A percentile compares a stretch with the other conserved stretches of the same genome.
phyloP scores from a whole-genome alignment of 2,888 invertebrate genomes.

The Craniophora ligustri region DNA sequence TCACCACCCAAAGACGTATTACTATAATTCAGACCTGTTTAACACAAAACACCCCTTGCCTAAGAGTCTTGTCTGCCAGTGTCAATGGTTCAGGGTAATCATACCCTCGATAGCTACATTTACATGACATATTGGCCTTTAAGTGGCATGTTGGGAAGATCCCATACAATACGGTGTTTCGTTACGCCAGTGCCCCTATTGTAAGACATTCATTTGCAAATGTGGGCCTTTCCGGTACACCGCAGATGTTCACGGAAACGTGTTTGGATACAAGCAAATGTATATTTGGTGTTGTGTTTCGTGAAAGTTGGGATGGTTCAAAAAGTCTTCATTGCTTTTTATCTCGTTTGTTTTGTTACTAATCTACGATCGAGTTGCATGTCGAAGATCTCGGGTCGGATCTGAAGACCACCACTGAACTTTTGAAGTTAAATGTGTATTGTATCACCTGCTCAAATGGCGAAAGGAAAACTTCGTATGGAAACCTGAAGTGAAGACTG shows the following conservation, averaged over 20 bases:
- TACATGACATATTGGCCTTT: conserved; percentile 9
- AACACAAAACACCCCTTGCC: neutral
- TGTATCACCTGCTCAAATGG: too few relatives aligned
- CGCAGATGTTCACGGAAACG: conserved; percentile 48
- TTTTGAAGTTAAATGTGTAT: too few relatives aligned
- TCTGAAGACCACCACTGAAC: too few relatives aligned
- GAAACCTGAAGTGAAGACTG: too few relatives aligned
- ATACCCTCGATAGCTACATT: conserved; percentile 14
- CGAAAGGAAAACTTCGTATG: too few relatives aligned
- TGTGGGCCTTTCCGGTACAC: conserved; percentile 60
- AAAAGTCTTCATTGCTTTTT: too few relatives aligned
- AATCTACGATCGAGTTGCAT: too few relatives aligned
- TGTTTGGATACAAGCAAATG: conserved; percentile 20
- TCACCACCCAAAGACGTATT: too few relatives aligned
- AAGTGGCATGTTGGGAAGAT: conserved; percentile 7
- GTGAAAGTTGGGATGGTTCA: neutral
- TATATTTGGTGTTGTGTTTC: conserved; percentile 16
- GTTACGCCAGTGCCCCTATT: conserved; percentile 51
- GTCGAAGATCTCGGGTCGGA: too few relatives aligned
- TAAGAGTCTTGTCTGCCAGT: neutral
- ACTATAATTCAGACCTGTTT: too few relatives aligned
- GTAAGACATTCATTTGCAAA: conserved; percentile 52
- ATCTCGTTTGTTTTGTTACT: too few relatives aligned
- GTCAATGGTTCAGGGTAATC: neutral
- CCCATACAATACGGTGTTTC: conserved; percentile 26